phyloP scores from a whole-genome alignment of 2,113 vertebrate species.

The Condylura cristata region DNA sequence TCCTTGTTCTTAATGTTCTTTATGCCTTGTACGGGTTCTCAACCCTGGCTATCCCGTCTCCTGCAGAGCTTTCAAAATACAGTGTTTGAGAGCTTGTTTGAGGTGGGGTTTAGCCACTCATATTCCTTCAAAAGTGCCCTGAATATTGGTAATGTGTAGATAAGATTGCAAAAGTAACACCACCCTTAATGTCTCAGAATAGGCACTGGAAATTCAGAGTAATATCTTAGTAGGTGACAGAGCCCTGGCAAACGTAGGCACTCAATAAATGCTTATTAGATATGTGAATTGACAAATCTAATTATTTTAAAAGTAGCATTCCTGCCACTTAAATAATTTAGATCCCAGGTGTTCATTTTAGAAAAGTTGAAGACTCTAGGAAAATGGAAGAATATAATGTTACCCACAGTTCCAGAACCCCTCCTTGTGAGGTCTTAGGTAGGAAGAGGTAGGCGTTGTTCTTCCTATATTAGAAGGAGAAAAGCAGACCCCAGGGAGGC shows the following conservation, averaged over 20 bases:
- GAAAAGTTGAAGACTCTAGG: not conserved
- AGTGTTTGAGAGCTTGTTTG: not conserved
- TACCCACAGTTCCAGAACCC: not conserved
- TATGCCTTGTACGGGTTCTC: not conserved
- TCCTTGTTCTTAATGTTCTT: not conserved
- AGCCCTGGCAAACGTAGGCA: not conserved
- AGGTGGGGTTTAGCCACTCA: not conserved
- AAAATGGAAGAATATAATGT: not conserved
- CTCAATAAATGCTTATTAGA: not conserved
- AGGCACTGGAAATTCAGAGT: not conserved
- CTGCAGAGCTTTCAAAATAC: not conserved
- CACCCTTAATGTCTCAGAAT: accelerated
- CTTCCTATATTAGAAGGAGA: not conserved
- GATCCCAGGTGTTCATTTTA: not conserved
- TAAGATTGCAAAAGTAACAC: not conserved
- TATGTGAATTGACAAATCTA: not conserved
- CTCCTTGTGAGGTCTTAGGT: not conserved
- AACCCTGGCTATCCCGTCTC: not conserved
- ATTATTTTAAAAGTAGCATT: conserved; percentile 4
- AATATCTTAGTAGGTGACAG: not conserved
- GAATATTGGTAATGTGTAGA: not conserved
- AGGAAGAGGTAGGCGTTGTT: not conserved
- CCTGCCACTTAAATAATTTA: not conserved
- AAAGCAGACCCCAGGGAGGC: conserved; percentile 10
- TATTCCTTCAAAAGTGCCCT: not conserved